Evolutionary conservation across 2,888 invertebrate species (phyloP).

Genomic region (Amblyteles armatorius): DNA sequence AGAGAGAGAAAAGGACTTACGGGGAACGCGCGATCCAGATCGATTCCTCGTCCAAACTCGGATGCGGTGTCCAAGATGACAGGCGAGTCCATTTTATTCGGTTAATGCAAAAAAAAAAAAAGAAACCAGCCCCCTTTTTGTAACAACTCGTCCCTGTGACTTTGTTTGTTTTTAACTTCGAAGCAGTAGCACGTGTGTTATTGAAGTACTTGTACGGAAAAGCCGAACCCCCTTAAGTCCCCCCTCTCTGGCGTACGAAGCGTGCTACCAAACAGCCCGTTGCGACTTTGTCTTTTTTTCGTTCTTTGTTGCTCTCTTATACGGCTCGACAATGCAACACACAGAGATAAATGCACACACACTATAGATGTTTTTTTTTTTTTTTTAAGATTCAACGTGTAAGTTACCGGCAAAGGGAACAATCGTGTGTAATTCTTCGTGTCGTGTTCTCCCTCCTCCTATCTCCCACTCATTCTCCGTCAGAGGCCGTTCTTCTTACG

Average conservation of each 20-base stretch:
- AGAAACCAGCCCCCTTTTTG: constrained; percentile 9
- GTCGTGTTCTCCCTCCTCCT: constrained; percentile 37
- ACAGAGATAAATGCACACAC: constrained; percentile 41
- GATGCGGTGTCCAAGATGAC: constrained; percentile 88
- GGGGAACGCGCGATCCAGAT: constrained; percentile 84
- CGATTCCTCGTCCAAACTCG: constrained; percentile 86
- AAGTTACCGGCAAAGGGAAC: constrained; percentile 57
- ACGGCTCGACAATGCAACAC: constrained; percentile 56
- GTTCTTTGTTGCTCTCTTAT: constrained; percentile 5
- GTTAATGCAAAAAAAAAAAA: background rate
- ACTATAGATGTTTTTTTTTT: constrained; percentile 39
- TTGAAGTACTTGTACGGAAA: constrained; percentile 1
- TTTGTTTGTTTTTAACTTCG: background rate
- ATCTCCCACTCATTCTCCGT: constrained; percentile 42
- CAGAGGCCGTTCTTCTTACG: constrained; percentile 53
- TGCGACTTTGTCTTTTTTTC: constrained; percentile 20
- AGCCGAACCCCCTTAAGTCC: constrained; percentile 1
- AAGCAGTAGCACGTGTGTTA: constrained; percentile 33
- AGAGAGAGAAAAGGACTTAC: constrained; percentile 83
- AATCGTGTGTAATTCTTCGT: constrained; percentile 58
- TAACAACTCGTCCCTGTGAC: background rate
- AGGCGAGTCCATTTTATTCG: constrained; percentile 86
- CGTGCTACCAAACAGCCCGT: constrained; percentile 38
- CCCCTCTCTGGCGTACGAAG: constrained; percentile 40
- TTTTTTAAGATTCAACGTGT: constrained; percentile 57